A percentile compares a stretch with the other conserved stretches of the same genome.
phyloP scores from a whole-genome alignment of 2,888 invertebrate genomes.

The Mesoligia furuncula region DNA sequence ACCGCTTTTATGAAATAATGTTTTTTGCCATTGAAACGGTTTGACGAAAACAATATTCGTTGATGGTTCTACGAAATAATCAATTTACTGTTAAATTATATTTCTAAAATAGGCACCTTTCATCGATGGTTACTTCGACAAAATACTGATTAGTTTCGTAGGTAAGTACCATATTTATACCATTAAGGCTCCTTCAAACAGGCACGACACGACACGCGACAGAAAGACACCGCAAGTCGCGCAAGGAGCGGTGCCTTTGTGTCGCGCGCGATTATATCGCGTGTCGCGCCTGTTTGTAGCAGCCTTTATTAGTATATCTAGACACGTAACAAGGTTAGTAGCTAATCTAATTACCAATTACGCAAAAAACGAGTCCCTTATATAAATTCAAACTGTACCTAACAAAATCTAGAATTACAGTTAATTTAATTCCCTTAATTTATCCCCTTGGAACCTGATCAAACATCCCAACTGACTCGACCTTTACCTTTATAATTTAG shows the following conservation, averaged over 20 bases:
- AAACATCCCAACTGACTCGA: slow-evolving; percentile 21
- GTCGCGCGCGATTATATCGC: too few relatives aligned
- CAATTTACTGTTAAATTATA: background rate
- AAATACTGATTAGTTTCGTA: slow-evolving; percentile 4
- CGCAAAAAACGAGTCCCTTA: background rate
- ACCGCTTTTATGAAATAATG: background rate
- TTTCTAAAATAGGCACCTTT: background rate
- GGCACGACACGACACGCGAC: too few relatives aligned
- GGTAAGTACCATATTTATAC: background rate
- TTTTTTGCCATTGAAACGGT: background rate
- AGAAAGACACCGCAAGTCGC: too few relatives aligned
- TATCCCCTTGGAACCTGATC: slow-evolving; percentile 28
- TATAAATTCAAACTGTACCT: background rate
- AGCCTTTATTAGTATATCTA: background rate
- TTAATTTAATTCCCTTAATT: slow-evolving; percentile 33
- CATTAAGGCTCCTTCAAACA: too few relatives aligned
- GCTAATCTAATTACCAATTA: slow-evolving; percentile 1
- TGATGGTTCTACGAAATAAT: slow-evolving; percentile 3
- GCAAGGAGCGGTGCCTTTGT: too few relatives aligned
- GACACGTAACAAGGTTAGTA: background rate
- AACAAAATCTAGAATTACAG: slow-evolving; percentile 29
- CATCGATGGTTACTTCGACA: background rate
- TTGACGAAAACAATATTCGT: background rate
- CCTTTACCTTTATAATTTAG: slow-evolving; percentile 33
- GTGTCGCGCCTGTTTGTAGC: too few relatives aligned